Percentiles rank a stretch among this genome's conserved stretches.
These are phyloP conservation scores for Sapajus apella DNA, from an alignment of 2,113 vertebrate genomes.

Conservation along the genomic window DNA sequence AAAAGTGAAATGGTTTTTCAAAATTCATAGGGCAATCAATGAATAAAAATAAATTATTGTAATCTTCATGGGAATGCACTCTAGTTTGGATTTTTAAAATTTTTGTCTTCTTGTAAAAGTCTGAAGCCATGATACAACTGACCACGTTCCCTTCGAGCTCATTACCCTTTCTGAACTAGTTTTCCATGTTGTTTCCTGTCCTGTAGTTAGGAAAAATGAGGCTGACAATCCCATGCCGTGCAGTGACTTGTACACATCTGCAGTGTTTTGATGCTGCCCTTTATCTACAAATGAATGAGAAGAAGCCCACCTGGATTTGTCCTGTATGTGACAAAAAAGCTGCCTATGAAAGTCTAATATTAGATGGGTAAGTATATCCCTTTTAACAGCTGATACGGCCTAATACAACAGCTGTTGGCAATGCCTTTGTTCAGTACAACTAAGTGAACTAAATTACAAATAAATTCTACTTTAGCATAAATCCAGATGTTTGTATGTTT, in stretches of 20 bases:
- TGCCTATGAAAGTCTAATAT: conserved; percentile 94
- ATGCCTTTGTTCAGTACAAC: neutral
- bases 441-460: neutral
- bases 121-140: neutral
- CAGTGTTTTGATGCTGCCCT: conserved; percentile 98
- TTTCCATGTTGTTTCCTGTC: neutral
- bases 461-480: neutral
- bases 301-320: conserved; percentile 99
- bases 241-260: conserved; percentile 97
- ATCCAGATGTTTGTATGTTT: neutral
- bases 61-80: conserved; percentile 5
- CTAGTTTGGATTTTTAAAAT: neutral
- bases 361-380: conserved; percentile 91
- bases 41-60: neutral
- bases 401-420: neutral
- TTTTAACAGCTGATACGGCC: neutral
- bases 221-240: conserved; percentile 94
- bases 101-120: no score
- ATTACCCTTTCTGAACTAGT: neutral
- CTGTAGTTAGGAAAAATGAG: conserved; percentile 97
- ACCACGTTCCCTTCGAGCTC: neutral
- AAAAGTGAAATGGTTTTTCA: conserved; percentile 4
- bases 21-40: neutral
- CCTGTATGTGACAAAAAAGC: conserved; percentile 99
- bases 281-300: conserved; percentile 99